phyloP scores from a whole-genome alignment of 2,797 vertebrate genomes.

The Mormyrops attenuatus region DNA sequence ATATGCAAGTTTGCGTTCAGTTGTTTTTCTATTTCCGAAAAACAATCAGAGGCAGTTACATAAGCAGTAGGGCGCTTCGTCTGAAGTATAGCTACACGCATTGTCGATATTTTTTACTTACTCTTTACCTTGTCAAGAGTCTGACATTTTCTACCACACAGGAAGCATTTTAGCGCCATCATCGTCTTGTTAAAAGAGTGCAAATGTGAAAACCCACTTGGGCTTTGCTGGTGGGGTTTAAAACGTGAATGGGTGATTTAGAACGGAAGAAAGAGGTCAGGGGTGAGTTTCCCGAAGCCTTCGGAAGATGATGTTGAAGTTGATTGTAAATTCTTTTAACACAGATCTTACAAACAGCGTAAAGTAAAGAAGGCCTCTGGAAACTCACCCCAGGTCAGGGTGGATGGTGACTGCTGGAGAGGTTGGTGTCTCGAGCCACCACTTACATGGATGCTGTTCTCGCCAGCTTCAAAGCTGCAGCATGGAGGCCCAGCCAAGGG shows the following conservation, averaged over 20 bases:
- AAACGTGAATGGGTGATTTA: not conserved
- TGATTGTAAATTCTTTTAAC: not conserved
- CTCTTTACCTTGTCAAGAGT: not conserved
- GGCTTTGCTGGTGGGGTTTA: not conserved
- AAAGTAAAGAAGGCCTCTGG: not conserved
- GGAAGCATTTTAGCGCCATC: not conserved
- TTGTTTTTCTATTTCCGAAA: not conserved
- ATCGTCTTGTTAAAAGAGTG: not conserved
- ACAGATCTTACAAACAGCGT: not conserved
- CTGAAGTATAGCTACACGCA: not conserved
- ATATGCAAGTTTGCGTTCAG: not conserved
- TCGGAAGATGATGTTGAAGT: not conserved
- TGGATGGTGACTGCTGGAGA: not conserved
- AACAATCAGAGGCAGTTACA: not conserved
- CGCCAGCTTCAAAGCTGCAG: constrained; percentile 34
- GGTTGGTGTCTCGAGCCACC: constrained; percentile 14
- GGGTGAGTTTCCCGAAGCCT: not conserved
- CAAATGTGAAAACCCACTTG: not conserved
- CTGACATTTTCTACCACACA: not conserved
- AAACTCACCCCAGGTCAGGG: not conserved
- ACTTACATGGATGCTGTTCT: constrained; percentile 43
- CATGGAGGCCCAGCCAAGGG: constrained; percentile 47
- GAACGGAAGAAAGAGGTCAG: not conserved
- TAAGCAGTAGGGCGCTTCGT: not conserved
- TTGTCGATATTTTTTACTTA: not conserved